Conservation (phyloP, 1,140 invertebrate genomes). For the Scaptomyza graminum region DNA sequence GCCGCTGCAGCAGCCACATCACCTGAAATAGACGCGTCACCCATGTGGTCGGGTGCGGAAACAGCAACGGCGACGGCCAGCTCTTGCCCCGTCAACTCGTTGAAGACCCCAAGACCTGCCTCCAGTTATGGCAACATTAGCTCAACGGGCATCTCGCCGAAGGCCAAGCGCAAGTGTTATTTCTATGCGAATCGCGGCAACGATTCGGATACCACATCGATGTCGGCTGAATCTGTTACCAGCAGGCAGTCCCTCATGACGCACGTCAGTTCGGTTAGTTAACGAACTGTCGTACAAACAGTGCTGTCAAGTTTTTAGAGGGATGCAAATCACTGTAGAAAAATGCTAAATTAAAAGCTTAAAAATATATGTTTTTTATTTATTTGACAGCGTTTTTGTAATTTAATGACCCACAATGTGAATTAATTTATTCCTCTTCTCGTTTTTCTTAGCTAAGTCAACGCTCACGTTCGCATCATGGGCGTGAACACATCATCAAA, state of each 20-base stretch:
- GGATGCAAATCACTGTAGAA: not conserved
- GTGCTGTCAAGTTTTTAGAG: not conserved
- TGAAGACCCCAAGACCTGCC: constrained; percentile 82
- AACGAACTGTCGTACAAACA: not conserved
- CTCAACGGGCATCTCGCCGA: constrained; percentile 75
- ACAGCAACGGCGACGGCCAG: constrained; percentile 34
- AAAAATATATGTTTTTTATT: no score
- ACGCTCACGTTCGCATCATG: constrained; percentile 58
- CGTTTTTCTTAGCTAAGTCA: constrained; percentile 53
- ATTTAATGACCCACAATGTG: not conserved
- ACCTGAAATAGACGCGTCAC: constrained; percentile 53
- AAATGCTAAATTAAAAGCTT: not conserved
- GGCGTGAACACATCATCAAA: constrained; percentile 38
- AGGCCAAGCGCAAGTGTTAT: constrained; percentile 74
- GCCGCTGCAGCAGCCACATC: constrained; percentile 46
- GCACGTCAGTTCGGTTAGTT: constrained; percentile 84
- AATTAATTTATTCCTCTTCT: not conserved
- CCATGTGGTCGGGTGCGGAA: constrained; percentile 62
- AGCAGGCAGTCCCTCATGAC: constrained; percentile 86
- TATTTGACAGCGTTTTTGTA: no score
- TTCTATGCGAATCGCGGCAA: constrained; percentile 69
- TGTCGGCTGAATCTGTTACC: constrained; percentile 88
- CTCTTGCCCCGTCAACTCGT: constrained; percentile 59
- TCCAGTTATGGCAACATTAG: constrained; percentile 83
- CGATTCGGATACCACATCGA: constrained; percentile 87